Conservation (phyloP, 1,140 invertebrate genomes). For the Babylonia areolata region DNA sequence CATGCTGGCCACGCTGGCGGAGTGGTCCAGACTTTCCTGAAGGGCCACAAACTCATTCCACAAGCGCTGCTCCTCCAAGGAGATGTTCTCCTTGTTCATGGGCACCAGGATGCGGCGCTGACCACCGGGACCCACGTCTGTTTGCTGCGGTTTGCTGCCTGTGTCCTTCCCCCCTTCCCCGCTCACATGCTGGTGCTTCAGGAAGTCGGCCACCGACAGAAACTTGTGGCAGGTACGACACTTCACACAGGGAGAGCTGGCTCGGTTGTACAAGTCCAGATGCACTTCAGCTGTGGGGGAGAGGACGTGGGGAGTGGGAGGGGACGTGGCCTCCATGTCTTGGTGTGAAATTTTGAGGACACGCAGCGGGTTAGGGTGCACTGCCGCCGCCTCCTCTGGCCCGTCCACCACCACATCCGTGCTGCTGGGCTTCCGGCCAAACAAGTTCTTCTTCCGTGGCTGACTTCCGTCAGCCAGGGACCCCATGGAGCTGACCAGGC, state of each 20-base stretch:
- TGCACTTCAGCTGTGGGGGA: conserved; percentile 66
- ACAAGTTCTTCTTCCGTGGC: conserved; percentile 28
- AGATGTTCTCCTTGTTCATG: conserved; percentile 52
- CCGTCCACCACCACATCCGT: neutral
- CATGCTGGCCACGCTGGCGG: conserved; percentile 34
- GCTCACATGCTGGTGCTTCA: conserved; percentile 65
- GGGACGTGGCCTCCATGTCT: conserved; percentile 16
- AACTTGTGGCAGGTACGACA: conserved; percentile 68
- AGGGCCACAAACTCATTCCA: conserved; percentile 65
- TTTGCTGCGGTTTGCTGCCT: neutral
- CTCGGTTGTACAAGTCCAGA: conserved; percentile 63
- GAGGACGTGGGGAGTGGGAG: neutral
- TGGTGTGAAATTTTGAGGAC: conserved; percentile 46
- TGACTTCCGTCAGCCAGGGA: neutral
- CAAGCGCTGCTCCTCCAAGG: conserved; percentile 55
- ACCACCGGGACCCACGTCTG: conserved; percentile 52
- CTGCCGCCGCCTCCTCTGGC: neutral
- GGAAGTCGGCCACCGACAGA: conserved; percentile 65
- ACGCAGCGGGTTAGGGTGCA: conserved; percentile 9
- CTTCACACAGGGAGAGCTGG: conserved; percentile 61
- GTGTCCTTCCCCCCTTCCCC: conserved; percentile 12
- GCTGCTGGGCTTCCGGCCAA: conserved; percentile 31
- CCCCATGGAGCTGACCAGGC: conserved; percentile 37
- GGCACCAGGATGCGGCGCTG: conserved; percentile 57
- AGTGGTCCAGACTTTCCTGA: conserved; percentile 39